Percentiles rank a stretch among this genome's conserved stretches.
phyloP scores from a whole-genome alignment of 2,888 invertebrate species.

The Neocrepidodera transversa region DNA sequence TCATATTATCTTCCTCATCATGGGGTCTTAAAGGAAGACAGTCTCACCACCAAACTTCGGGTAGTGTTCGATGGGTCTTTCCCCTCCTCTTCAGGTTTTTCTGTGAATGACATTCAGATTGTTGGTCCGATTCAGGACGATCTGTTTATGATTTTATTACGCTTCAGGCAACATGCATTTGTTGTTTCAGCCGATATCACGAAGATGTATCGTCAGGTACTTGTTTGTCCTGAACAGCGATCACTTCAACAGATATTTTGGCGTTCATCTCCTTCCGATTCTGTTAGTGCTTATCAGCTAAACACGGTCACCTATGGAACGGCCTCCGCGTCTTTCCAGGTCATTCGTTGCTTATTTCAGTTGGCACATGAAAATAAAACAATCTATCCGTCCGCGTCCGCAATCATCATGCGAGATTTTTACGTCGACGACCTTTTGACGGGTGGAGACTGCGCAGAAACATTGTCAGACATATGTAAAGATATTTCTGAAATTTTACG shows the following conservation, averaged over 20 bases:
- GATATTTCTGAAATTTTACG: no score
- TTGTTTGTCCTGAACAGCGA: conserved; percentile 18
- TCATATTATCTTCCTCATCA: background rate
- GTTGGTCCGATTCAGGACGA: conserved; percentile 26
- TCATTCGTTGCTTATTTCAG: no score
- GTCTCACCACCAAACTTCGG: background rate
- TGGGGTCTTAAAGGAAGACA: background rate
- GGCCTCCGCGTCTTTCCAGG: no score
- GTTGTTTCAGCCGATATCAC: conserved; percentile 28
- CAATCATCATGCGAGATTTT: no score
- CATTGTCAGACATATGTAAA: no score
- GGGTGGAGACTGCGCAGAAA: no score
- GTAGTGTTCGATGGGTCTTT: background rate
- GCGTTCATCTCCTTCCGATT: background rate
- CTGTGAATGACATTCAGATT: background rate
- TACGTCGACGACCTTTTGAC: no score
- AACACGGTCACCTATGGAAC: no score
- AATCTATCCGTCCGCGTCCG: no score
- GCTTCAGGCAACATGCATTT: conserved; percentile 14
- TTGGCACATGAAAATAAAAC: no score
- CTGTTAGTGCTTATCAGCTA: no score
- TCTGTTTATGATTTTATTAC: conserved; percentile 28
- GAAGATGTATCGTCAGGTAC: conserved; percentile 31
- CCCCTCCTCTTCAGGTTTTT: background rate
- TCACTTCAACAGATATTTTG: conserved; percentile 30